Evolutionary conservation across 2,113 vertebrate species (phyloP).

Genomic region (Pygoscelis adeliae): DNA sequence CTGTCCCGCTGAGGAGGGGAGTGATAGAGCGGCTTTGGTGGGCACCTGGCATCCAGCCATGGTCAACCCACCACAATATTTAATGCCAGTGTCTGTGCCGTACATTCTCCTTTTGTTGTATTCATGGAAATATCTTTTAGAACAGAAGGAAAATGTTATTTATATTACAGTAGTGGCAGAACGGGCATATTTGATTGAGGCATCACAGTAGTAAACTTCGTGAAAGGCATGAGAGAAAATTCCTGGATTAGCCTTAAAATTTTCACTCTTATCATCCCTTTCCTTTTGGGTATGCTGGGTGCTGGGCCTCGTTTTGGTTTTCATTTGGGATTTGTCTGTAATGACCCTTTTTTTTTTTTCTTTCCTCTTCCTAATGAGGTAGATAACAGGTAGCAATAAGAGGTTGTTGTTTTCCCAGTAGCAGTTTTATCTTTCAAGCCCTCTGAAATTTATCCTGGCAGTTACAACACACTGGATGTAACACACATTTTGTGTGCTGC

Average conservation of each 20-base stretch:
- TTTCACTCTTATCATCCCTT: background rate
- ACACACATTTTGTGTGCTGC: background rate
- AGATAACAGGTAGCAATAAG: background rate
- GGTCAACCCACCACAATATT: background rate
- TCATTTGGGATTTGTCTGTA: background rate
- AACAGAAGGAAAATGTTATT: background rate
- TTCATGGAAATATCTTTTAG: conserved; percentile 6
- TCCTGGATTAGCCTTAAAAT: background rate
- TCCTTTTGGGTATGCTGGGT: background rate
- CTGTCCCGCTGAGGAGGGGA: too few species aligned
- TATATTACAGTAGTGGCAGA: background rate
- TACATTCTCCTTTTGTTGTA: background rate
- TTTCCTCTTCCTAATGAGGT: background rate
- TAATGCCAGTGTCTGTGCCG: background rate
- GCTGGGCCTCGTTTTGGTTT: background rate
- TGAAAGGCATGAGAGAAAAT: background rate
- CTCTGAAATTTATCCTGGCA: background rate
- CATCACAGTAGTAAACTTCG: background rate
- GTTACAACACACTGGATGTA: background rate
- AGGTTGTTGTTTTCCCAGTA: background rate
- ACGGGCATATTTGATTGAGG: background rate
- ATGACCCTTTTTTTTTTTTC: background rate
- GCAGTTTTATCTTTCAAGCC: background rate
- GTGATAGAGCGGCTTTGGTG: too few species aligned
- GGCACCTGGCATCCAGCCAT: too few species aligned